Percentiles rank a stretch among this genome's conserved stretches.
phyloP scores from a whole-genome alignment of 2,888 invertebrate genomes.

The Sphinx pinastri region DNA sequence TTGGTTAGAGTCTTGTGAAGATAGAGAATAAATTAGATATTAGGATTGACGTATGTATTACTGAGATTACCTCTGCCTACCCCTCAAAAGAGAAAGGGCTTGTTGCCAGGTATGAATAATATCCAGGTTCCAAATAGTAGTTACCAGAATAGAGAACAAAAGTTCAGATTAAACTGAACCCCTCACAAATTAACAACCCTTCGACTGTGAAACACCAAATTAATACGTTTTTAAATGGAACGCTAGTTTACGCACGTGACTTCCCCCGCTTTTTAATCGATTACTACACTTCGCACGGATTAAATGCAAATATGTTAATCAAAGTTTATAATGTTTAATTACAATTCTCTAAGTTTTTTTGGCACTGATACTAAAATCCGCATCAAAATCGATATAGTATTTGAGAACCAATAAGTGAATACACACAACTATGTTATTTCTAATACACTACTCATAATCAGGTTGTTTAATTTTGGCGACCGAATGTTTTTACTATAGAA shows the following conservation, averaged over 20 bases:
- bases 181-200: constrained; percentile 10
- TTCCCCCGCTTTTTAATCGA: background rate
- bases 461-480: too few species aligned
- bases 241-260: background rate
- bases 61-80: too few species aligned
- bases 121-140: background rate
- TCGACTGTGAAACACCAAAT: constrained; percentile 8
- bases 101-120: background rate
- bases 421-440: background rate
- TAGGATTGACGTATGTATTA: too few species aligned
- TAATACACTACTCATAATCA: too few species aligned
- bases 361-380: too few species aligned
- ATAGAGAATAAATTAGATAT: too few species aligned
- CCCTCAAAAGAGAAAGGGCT: too few species aligned
- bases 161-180: background rate
- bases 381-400: background rate
- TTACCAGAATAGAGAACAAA: background rate
- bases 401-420: background rate
- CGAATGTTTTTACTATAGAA: too few species aligned
- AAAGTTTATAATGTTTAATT: too few species aligned
- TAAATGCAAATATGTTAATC: too few species aligned
- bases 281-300: background rate
- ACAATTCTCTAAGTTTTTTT: background rate
- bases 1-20: too few species aligned
- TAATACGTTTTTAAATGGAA: constrained; percentile 17